A percentile compares a stretch with the other conserved stretches of the same genome.
Evolutionary conservation across 2,113 vertebrate species (phyloP).

Genomic region (Seriola quinqueradiata): DNA sequence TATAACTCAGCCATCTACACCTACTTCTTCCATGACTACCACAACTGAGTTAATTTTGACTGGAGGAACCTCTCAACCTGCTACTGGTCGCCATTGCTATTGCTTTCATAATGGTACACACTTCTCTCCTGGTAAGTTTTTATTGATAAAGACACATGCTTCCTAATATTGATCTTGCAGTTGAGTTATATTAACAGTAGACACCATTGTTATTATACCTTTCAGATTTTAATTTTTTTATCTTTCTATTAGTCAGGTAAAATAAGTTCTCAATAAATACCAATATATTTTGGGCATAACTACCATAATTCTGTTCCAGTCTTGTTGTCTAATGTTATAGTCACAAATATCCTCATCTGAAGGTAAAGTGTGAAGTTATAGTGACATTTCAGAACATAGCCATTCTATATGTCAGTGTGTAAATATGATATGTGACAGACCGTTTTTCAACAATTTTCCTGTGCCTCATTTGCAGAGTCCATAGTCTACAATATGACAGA

Average conservation of each 20-base stretch:
- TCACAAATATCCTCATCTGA: too few species aligned
- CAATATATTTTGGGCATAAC: too few species aligned
- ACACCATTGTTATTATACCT: background rate
- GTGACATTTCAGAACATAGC: too few species aligned
- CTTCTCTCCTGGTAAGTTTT: slow-evolving; percentile 45
- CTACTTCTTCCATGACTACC: background rate
- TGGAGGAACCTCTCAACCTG: background rate
- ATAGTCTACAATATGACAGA: slow-evolving; percentile 83
- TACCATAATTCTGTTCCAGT: too few species aligned
- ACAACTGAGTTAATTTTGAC: background rate
- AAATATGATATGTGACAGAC: background rate
- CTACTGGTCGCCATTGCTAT: accelerated
- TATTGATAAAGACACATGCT: background rate
- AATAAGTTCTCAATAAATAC: too few species aligned
- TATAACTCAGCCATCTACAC: background rate
- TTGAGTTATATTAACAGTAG: background rate
- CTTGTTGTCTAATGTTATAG: too few species aligned
- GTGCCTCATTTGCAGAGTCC: slow-evolving; percentile 71
- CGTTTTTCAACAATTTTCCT: background rate
- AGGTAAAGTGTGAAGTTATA: too few species aligned
- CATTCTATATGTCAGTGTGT: too few species aligned
- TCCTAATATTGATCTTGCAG: background rate
- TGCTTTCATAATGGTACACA: slow-evolving; percentile 19
- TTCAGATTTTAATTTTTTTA: background rate
- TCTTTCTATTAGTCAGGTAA: too few species aligned